These are phyloP conservation scores for Caenorhabditis japonica DNA, from an alignment of 2,888 invertebrate genomes.

Conservation along the genomic window DNA sequence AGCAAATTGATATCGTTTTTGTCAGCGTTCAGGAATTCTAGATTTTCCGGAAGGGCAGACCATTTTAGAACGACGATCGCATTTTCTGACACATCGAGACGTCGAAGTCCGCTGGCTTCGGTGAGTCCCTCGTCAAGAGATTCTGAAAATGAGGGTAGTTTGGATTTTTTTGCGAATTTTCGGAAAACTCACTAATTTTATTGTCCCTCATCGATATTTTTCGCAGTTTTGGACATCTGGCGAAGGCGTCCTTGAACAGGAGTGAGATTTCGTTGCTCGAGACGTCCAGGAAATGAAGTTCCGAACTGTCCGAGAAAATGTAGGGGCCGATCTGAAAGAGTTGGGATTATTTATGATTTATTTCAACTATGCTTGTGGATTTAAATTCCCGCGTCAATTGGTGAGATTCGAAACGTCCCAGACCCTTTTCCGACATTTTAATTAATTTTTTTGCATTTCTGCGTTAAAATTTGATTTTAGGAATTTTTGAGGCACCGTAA, in stretches of 20 bases:
- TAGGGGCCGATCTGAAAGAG: conserved; percentile 63
- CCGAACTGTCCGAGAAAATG: conserved; percentile 69
- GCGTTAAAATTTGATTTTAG: no score
- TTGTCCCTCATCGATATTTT: conserved; percentile 68
- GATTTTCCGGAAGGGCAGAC: conserved; percentile 53
- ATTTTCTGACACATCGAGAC: conserved; percentile 61
- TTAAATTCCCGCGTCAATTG: no score
- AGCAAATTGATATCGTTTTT: conserved; percentile 60
- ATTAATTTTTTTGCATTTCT: no score
- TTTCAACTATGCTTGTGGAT: no score
- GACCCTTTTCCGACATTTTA: no score
- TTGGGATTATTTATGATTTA: no score
- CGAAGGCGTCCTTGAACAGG: conserved; percentile 69
- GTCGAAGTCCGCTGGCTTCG: conserved; percentile 40
- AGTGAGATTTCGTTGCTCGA: conserved; percentile 65
- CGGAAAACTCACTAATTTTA: conserved; percentile 79
- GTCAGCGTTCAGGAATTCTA: conserved; percentile 60
- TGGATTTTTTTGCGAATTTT: background rate
- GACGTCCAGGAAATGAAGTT: conserved; percentile 65
- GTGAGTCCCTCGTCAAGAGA: conserved; percentile 56
- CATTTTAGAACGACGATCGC: conserved; percentile 55
- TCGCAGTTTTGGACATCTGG: conserved; percentile 66
- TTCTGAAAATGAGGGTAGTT: conserved; percentile 21
- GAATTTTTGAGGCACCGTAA: no score
- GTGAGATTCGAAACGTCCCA: no score